Conservation (phyloP, 2,113 vertebrate species). For the Eretmochelys imbricata region DNA sequence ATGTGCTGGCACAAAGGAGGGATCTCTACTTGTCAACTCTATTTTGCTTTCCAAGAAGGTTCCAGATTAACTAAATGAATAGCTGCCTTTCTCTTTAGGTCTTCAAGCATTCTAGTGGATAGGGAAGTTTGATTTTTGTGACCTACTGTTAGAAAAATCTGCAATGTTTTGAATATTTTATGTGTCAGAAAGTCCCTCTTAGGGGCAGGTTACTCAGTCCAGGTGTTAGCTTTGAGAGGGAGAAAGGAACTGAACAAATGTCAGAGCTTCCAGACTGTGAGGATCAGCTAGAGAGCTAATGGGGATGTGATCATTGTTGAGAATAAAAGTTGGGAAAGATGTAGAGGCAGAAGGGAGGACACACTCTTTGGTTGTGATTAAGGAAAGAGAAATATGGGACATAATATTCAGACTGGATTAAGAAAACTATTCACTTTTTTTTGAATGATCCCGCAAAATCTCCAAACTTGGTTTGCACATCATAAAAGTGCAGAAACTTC, state of each 20-base stretch:
- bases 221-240: neutral
- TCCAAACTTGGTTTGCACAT: neutral
- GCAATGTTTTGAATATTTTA: too few species aligned
- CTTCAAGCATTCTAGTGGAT: neutral
- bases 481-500: neutral
- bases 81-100: neutral
- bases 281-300: neutral
- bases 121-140: neutral
- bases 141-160: neutral
- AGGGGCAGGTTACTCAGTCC: neutral
- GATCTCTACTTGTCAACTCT: neutral
- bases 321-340: neutral
- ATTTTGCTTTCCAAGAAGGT: neutral
- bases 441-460: neutral
- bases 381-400: neutral
- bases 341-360: neutral
- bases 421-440: accelerated
- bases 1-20: neutral
- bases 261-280: neutral
- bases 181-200: neutral
- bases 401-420: neutral
- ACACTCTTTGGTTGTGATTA: neutral
- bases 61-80: neutral
- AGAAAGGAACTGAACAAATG: neutral
- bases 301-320: neutral